These are phyloP conservation scores for Zootermopsis nevadensis DNA, from an alignment of 2,888 invertebrate species.

Conservation along the genomic window DNA sequence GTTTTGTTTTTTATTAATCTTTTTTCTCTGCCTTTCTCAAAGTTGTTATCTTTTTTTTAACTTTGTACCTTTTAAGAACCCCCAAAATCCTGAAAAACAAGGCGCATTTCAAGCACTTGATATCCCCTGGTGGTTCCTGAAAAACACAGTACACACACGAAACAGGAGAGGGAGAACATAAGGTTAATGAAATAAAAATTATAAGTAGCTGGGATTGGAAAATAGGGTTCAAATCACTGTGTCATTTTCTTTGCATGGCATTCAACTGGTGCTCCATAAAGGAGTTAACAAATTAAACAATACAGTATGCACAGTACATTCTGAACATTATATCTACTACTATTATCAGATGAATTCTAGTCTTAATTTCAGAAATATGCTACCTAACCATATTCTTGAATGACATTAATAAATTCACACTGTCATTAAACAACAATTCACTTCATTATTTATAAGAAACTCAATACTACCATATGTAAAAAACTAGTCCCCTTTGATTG, in stretches of 20 bases:
- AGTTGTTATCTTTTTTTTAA: background rate
- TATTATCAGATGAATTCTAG: background rate
- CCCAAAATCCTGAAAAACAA: conserved; percentile 27
- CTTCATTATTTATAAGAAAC: background rate
- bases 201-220: background rate
- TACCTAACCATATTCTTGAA: background rate
- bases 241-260: background rate
- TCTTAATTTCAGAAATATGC: background rate
- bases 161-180: conserved; percentile 24
- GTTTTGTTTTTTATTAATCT: background rate
- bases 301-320: background rate
- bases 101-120: conserved; percentile 40
- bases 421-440: background rate
- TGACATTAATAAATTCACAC: background rate
- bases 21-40: background rate
- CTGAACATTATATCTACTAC: background rate
- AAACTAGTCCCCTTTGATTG: background rate
- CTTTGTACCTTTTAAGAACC: background rate
- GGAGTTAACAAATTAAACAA: background rate
- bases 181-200: background rate
- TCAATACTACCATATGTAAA: background rate
- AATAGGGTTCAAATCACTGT: background rate
- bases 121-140: conserved; percentile 40
- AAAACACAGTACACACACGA: conserved; percentile 35
- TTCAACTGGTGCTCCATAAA: background rate